A percentile compares a stretch with the other conserved stretches of the same genome.
Evolutionary conservation across 2,797 vertebrate species (phyloP).

Genomic region (Smutsia temminckii): DNA sequence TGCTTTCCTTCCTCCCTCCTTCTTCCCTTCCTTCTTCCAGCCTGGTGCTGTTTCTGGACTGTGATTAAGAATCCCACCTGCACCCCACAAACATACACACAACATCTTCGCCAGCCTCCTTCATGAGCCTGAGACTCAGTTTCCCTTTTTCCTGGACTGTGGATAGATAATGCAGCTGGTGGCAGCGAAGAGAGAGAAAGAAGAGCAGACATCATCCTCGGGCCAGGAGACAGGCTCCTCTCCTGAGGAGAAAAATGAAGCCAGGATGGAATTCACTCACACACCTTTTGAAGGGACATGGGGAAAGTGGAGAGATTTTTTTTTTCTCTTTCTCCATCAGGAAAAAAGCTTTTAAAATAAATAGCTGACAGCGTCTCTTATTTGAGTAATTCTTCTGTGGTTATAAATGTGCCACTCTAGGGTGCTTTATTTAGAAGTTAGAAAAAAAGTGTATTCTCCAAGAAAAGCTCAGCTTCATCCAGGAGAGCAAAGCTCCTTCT

Average conservation of each 20-base stretch:
- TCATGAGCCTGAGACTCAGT: background rate
- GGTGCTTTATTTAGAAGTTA: slow-evolving; percentile 84
- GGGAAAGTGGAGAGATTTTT: slow-evolving; percentile 1
- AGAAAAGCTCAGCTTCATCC: slow-evolving; percentile 50
- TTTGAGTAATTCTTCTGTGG: slow-evolving; percentile 84
- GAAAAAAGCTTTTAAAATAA: slow-evolving; percentile 84
- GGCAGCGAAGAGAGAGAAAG: background rate
- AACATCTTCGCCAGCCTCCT: background rate
- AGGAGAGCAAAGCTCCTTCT: slow-evolving; percentile 51
- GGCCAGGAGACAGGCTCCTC: background rate
- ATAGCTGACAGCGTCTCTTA: slow-evolving; percentile 84
- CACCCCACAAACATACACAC: background rate
- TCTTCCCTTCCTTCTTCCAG: background rate
- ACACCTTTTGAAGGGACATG: slow-evolving; percentile 16
- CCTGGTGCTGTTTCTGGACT: background rate
- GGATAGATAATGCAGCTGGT: background rate
- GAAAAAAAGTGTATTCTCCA: slow-evolving; percentile 65
- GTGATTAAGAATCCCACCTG: background rate
- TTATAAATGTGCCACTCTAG: slow-evolving; percentile 84
- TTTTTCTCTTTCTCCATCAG: background rate
- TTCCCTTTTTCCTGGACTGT: background rate
- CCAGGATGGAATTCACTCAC: background rate
- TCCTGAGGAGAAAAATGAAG: background rate
- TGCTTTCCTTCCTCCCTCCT: background rate
- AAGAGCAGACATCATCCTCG: background rate